Percentiles rank a stretch among this genome's conserved stretches.
Conservation (phyloP, 2,888 invertebrate genomes). For the Tillus elongatus region DNA sequence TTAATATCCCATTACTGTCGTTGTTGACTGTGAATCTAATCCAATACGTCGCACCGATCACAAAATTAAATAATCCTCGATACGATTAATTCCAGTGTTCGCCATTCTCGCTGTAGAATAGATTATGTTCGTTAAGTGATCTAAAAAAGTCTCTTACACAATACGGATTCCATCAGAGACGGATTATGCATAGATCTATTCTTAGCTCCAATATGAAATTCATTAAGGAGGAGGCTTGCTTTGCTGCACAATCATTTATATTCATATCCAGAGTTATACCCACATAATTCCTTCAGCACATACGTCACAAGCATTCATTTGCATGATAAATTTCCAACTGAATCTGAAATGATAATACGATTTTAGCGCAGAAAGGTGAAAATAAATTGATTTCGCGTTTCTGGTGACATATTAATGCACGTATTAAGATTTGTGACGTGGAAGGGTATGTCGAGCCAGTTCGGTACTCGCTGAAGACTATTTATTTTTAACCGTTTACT, state of each 20-base stretch:
- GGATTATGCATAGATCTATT: slow-evolving; percentile 1
- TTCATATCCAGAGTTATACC: not conserved
- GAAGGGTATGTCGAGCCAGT: slow-evolving; percentile 25
- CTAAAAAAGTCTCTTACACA: too few relatives aligned
- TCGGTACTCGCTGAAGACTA: slow-evolving; percentile 25
- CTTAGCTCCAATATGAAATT: not conserved
- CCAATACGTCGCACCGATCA: too few relatives aligned
- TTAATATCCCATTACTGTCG: too few relatives aligned
- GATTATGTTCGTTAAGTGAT: too few relatives aligned
- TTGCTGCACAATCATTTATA: slow-evolving; percentile 1
- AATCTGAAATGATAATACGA: slow-evolving; percentile 40
- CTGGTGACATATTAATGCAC: slow-evolving; percentile 44
- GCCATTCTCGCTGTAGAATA: too few relatives aligned
- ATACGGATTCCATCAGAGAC: too few relatives aligned
- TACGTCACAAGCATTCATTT: slow-evolving; percentile 39
- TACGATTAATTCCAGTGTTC: too few relatives aligned
- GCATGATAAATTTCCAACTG: slow-evolving; percentile 40
- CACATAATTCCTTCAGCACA: slow-evolving; percentile 25
- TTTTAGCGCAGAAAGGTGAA: slow-evolving; percentile 40
- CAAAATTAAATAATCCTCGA: too few relatives aligned
- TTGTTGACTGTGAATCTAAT: too few relatives aligned
- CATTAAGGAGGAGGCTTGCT: not conserved
- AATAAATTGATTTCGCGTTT: slow-evolving; percentile 43
- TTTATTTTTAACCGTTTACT: slow-evolving; percentile 24
- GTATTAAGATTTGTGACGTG: slow-evolving; percentile 40